phyloP scores from a whole-genome alignment of 2,797 vertebrate species.

The Mallotus villosus region DNA sequence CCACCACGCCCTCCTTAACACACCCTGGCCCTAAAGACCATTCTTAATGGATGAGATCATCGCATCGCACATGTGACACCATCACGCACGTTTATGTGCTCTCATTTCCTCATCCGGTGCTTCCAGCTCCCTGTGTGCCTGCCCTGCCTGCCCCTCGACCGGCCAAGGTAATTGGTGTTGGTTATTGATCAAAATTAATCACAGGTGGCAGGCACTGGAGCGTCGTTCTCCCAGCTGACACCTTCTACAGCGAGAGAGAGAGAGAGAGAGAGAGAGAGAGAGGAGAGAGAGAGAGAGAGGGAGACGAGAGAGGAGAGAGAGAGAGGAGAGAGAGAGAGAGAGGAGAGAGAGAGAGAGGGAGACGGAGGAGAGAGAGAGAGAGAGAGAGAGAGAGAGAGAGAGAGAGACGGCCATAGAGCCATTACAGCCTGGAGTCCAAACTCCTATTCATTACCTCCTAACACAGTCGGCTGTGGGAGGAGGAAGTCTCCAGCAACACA shows the following conservation, averaged over 20 bases:
- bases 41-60: slow-evolving; percentile 43
- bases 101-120: slow-evolving; percentile 22
- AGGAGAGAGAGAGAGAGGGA: slow-evolving; percentile 3
- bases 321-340: slow-evolving; percentile 12
- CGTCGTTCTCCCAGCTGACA: slow-evolving; percentile 32
- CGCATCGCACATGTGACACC: slow-evolving; percentile 19
- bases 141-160: slow-evolving; percentile 11
- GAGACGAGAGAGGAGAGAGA: slow-evolving; percentile 11
- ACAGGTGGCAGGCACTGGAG: not conserved
- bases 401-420: not conserved
- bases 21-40: slow-evolving; percentile 24
- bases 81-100: slow-evolving; percentile 30
- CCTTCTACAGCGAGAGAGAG: slow-evolving; percentile 13
- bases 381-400: not conserved
- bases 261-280: slow-evolving; percentile 4
- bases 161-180: slow-evolving; percentile 36
- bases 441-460: not conserved
- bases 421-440: not conserved
- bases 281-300: slow-evolving; percentile 10
- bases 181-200: slow-evolving; percentile 46
- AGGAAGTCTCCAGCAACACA: not conserved
- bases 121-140: slow-evolving; percentile 29
- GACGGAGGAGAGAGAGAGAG: slow-evolving; percentile 13
- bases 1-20: slow-evolving; percentile 14
- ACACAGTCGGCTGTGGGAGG: not conserved